Base-by-base conservation (phyloP, 1,140 invertebrate species). In the Nasonia giraulti region DNA sequence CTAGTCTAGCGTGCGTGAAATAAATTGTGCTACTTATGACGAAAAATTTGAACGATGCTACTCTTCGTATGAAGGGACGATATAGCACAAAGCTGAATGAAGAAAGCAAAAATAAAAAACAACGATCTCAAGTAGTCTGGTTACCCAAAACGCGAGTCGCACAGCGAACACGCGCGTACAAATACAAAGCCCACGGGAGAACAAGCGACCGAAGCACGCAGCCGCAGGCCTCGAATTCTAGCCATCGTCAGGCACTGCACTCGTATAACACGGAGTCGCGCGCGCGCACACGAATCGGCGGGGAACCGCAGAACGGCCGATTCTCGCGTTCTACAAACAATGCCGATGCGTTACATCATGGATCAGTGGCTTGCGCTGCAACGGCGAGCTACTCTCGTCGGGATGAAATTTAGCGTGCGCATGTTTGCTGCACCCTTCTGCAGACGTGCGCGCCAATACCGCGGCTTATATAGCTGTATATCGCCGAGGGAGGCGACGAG, bases 321-420 rank as follows among this genome's bases (percentile, higher is more conserved):
- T 91, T 90, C 87, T 87, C 87, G 75, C 40, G 87, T 90, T 90
- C 89, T 89, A 90, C 90, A 91, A 91, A 91, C 90, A 91, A 90
- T 50, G 87, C 87, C 90, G 89, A 91, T 91, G 91, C 90, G 90
- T 90, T 91, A 89, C 86, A 89, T 91, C 89, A 88, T 89, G 90
- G 90, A 90, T 89, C 86, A 50, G 75, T 77, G 20, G 11, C 40
- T 55, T 31, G 75, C 37, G 37, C 23, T 47, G 27, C 44, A 23
- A 76, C 33, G n/a, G 33, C 31, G 6, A 4, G 74, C 33, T 31
- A n/a, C 12, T 20, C 37, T 37, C 33, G 33, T 31, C 73, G 37
- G 40, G 6, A 10, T 77, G 75, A 77, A 77, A 77, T 77, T 77
- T 77, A 77, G 40, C 23, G 37, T 12, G 40, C 20, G 40, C 74